Evolutionary conservation across 2,888 invertebrate genomes (phyloP).

Genomic region (Isotomurus palustris): DNA sequence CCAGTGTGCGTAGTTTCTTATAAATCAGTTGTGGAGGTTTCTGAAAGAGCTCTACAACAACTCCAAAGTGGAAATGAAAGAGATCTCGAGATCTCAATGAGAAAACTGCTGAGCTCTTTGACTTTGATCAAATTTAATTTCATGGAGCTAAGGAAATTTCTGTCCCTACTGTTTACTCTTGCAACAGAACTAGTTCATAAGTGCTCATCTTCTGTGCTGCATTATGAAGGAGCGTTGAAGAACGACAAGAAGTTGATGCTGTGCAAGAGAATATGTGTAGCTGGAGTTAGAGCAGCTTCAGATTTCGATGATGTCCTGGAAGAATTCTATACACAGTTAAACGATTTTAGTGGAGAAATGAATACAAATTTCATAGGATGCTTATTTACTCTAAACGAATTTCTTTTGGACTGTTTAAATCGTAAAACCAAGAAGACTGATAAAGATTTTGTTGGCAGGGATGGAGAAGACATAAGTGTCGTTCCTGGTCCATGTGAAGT

Average conservation of each 20-base stretch:
- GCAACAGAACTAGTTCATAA: constrained; percentile 17
- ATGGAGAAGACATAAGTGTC: too few relatives aligned
- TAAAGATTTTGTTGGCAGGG: too few relatives aligned
- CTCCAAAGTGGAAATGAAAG: constrained; percentile 15
- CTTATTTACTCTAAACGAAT: constrained; percentile 13
- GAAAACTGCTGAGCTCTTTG: constrained; percentile 19
- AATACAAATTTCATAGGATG: neutral
- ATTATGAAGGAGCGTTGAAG: neutral
- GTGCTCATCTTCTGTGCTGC: too few relatives aligned
- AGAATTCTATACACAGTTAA: constrained; percentile 24
- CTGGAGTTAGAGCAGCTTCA: constrained; percentile 9
- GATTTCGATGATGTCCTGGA: constrained; percentile 31
- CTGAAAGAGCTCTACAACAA: constrained; percentile 2
- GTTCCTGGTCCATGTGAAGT: neutral
- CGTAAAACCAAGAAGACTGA: neutral
- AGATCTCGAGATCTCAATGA: constrained; percentile 14
- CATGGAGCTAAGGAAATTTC: constrained; percentile 18
- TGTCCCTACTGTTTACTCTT: constrained; percentile 22
- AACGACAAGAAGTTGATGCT: neutral
- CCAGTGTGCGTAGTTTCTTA: constrained; percentile 1
- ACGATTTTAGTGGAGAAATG: constrained; percentile 11
- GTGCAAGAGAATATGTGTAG: constrained; percentile 20
- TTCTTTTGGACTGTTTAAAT: neutral
- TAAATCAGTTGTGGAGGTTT: neutral
- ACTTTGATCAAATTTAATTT: constrained; percentile 21